Conservation (phyloP, 2,113 vertebrate species). For the Cyprinodon tularosa region DNA sequence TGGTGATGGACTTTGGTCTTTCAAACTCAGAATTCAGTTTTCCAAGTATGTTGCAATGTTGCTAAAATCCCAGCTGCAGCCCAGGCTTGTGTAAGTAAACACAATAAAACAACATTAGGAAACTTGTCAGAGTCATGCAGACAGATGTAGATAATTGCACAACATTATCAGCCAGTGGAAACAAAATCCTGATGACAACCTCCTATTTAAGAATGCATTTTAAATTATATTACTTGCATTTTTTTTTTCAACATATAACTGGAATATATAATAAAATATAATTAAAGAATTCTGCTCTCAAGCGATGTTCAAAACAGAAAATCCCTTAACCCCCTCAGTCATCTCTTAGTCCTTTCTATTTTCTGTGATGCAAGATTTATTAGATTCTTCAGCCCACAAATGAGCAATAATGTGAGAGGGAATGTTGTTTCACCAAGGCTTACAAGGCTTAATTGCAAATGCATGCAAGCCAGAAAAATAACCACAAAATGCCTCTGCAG, state of each 20-base stretch:
- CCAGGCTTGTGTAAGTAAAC: background rate
- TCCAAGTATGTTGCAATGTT: background rate
- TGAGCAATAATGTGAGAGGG: conserved; percentile 27
- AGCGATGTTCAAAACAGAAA: background rate
- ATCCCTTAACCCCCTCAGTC: background rate
- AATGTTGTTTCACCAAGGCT: conserved; percentile 27
- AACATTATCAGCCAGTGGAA: background rate
- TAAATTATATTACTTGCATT: background rate
- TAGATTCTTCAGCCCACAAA: conserved; percentile 27
- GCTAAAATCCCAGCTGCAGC: background rate
- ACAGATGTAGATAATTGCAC: background rate
- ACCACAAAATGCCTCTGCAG: conserved; percentile 17
- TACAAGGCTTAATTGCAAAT: conserved; percentile 20
- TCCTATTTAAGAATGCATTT: background rate
- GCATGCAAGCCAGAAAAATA: conserved; percentile 2
- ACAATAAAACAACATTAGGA: background rate
- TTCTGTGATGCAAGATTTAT: conserved; percentile 6
- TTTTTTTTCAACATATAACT: background rate
- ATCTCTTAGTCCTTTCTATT: background rate
- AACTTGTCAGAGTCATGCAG: background rate
- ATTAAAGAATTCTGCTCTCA: background rate
- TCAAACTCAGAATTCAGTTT: background rate
- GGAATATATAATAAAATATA: background rate
- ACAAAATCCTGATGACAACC: background rate
- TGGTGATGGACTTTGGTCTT: background rate